A percentile compares a stretch with the other conserved stretches of the same genome.
Conservation (phyloP, 2,113 vertebrate genomes). For the Syngnathoides biaculeatus region DNA sequence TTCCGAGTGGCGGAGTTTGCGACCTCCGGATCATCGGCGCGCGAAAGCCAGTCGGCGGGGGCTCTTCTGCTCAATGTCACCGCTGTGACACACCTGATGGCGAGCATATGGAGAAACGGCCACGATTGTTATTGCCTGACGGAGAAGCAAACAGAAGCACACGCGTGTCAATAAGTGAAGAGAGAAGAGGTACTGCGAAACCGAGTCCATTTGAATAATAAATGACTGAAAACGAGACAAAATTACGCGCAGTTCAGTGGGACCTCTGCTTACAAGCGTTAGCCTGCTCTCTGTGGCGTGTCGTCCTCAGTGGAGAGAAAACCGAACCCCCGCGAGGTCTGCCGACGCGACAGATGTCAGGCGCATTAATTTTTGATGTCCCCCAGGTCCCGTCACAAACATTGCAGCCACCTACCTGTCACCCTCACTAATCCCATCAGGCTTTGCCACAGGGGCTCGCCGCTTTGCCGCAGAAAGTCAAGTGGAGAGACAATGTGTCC, state of each 20-base stretch:
- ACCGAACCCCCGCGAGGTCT: too few relatives aligned
- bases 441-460: conserved; percentile 7
- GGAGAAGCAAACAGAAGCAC: background rate
- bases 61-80: conserved; percentile 43
- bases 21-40: conserved; percentile 52
- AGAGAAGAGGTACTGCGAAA: background rate
- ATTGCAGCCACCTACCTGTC: background rate
- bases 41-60: conserved; percentile 51
- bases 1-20: conserved; percentile 41
- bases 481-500: background rate
- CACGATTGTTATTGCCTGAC: conserved; percentile 21
- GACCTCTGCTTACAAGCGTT: too few relatives aligned
- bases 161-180: conserved; percentile 8
- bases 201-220: background rate
- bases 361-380: conserved; percentile 10
- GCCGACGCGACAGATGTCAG: background rate
- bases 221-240: too few relatives aligned
- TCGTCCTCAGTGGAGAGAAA: too few relatives aligned
- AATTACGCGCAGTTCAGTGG: too few relatives aligned
- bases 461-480: conserved; percentile 1
- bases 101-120: conserved; percentile 24
- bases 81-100: conserved; percentile 33
- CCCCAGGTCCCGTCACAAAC: conserved; percentile 7
- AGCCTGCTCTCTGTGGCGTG: too few relatives aligned
- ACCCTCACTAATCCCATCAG: conserved; percentile 11